phyloP scores from a whole-genome alignment of 2,797 vertebrate species.

The Gymnoscopelus braueri region DNA sequence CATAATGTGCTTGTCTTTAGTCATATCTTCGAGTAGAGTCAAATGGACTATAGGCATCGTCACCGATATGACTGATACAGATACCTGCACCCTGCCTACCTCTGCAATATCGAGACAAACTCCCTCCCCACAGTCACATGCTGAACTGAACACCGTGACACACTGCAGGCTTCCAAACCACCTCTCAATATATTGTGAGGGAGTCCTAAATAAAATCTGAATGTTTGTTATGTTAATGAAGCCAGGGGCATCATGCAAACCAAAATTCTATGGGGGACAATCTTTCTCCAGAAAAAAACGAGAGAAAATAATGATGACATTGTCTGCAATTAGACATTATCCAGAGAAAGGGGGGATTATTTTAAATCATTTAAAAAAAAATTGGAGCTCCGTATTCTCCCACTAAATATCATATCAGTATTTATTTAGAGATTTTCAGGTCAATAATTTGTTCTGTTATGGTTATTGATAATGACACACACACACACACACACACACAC shows the following conservation, averaged over 20 bases:
- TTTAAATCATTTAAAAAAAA: no score
- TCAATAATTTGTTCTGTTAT: neutral
- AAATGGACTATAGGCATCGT: conserved; percentile 36
- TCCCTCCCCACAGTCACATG: neutral
- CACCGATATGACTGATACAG: conserved; percentile 29
- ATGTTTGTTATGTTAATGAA: neutral
- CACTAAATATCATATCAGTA: no score
- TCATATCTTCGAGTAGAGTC: neutral
- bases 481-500: no score
- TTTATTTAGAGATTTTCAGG: no score
- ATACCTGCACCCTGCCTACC: conserved; percentile 3
- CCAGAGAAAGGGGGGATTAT: no score
- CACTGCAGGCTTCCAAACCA: neutral
- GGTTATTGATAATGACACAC: neutral
- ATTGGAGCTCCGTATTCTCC: no score
- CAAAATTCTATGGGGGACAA: no score
- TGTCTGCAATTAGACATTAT: no score
- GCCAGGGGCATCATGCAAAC: no score
- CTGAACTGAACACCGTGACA: conserved; percentile 4
- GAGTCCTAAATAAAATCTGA: neutral
- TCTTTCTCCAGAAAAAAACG: no score
- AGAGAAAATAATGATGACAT: no score
- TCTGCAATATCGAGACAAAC: conserved; percentile 19
- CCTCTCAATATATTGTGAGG: neutral
- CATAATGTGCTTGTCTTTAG: no score